A percentile compares a stretch with the other conserved stretches of the same genome.
Conservation (phyloP, 2,113 vertebrate genomes). For the Microcebus jonahi region DNA sequence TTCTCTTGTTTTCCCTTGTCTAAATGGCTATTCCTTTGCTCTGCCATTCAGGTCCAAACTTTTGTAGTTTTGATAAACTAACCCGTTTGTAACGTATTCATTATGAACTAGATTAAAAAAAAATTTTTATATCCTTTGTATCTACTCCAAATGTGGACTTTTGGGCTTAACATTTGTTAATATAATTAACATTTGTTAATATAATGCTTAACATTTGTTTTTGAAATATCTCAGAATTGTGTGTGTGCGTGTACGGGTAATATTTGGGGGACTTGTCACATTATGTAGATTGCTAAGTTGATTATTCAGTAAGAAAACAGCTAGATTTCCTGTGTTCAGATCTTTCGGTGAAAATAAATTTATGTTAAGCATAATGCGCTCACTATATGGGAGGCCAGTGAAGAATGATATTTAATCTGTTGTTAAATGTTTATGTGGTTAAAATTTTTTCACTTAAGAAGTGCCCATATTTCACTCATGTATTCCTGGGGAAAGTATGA, state of each 20-base stretch:
- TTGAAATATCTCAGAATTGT: background rate
- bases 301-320: constrained; percentile 19
- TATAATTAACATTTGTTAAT: background rate
- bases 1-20: background rate
- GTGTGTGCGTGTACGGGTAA: background rate
- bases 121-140: background rate
- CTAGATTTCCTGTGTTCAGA: background rate
- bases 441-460: constrained; percentile 46
- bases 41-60: background rate
- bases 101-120: background rate
- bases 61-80: background rate
- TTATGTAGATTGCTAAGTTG: constrained; percentile 29
- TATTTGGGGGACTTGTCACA: background rate
- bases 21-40: background rate
- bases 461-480: background rate
- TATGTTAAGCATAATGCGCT: background rate
- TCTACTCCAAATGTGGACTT: background rate
- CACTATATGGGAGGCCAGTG: background rate
- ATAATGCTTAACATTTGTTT: background rate
- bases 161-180: too few relatives aligned
- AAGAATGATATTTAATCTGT: background rate
- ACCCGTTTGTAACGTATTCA: background rate
- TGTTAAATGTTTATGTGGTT: constrained; percentile 17
- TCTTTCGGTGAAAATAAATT: constrained; percentile 19
- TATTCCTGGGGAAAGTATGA: constrained; percentile 12